phyloP scores from a whole-genome alignment of 2,797 vertebrate genomes.

The Epinephelus coioides region DNA sequence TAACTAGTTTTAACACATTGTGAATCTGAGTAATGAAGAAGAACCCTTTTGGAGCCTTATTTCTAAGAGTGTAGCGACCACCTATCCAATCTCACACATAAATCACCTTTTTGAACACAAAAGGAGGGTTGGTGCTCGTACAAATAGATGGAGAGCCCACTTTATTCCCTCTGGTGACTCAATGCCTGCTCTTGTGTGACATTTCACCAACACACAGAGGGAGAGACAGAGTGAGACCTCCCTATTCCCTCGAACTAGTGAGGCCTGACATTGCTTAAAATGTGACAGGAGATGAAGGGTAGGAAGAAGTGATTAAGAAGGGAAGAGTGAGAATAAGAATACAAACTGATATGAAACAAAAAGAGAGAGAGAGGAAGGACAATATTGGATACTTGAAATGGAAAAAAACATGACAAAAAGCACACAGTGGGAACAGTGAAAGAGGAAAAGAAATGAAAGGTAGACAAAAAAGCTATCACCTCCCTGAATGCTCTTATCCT shows the following conservation, averaged over 20 bases:
- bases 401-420: constrained; percentile 16
- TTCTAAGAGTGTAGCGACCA: constrained; percentile 1
- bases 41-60: too few relatives aligned
- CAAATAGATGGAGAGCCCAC: constrained; percentile 3
- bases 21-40: too few relatives aligned
- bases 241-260: constrained; percentile 22
- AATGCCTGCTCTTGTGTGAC: constrained; percentile 50
- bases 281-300: constrained; percentile 24
- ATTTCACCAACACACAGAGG: constrained; percentile 41
- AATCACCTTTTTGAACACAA: constrained; percentile 40
- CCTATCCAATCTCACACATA: constrained; percentile 4
- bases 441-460: constrained; percentile 32
- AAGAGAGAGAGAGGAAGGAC: background rate
- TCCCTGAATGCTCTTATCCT: constrained; percentile 57
- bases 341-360: constrained; percentile 5
- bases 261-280: constrained; percentile 48
- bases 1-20: too few relatives aligned
- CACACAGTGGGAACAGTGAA: constrained; percentile 1
- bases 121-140: constrained; percentile 25
- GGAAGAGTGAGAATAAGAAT: constrained; percentile 10
- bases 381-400: background rate
- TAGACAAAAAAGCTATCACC: constrained; percentile 52
- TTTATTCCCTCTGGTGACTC: constrained; percentile 50
- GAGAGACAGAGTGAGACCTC: constrained; percentile 20
- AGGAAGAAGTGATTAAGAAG: constrained; percentile 16